phyloP scores from a whole-genome alignment of 2,113 vertebrate genomes.

The Pipa parva region DNA sequence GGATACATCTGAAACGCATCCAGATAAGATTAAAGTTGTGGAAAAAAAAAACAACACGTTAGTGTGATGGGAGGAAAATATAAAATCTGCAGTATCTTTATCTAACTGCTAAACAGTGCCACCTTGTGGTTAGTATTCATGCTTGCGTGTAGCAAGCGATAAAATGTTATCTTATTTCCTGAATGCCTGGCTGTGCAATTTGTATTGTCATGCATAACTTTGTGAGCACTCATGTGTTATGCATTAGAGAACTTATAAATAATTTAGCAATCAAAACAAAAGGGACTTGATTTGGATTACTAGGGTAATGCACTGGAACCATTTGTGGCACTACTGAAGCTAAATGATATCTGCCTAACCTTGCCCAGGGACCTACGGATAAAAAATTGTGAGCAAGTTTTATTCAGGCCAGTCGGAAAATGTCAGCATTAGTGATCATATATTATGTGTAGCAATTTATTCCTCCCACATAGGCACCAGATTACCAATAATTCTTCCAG shows the following conservation, averaged over 20 bases:
- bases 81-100: background rate
- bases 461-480: background rate
- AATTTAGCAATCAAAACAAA: background rate
- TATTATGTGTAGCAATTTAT: constrained; percentile 8
- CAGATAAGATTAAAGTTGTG: constrained; percentile 1
- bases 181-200: background rate
- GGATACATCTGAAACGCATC: constrained; percentile 8
- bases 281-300: background rate
- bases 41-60: constrained; percentile 6
- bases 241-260: background rate
- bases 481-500: constrained; percentile 13
- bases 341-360: background rate
- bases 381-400: constrained; percentile 8
- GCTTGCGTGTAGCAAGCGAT: background rate
- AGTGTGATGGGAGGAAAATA: background rate
- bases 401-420: constrained; percentile 8
- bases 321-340: background rate
- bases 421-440: constrained; percentile 6
- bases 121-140: constrained; percentile 5
- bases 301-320: background rate
- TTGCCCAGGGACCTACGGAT: background rate
- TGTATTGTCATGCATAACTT: background rate
- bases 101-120: background rate
- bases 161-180: background rate
- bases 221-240: background rate